Base-by-base conservation (phyloP, 1,140 invertebrate genomes). In the Drosophila sp. region DNA sequence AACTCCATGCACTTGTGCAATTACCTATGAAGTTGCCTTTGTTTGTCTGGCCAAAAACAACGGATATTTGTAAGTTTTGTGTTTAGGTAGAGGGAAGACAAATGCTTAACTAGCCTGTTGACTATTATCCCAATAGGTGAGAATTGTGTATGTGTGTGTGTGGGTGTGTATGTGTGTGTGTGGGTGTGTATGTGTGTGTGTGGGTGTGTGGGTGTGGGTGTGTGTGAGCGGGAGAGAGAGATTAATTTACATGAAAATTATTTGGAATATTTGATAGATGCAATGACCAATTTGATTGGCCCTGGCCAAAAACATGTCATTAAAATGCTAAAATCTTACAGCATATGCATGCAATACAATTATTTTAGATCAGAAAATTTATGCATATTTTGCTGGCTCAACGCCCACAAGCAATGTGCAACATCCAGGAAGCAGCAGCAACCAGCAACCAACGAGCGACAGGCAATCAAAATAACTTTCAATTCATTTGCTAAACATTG, bases 261-360 rank as follows among this genome's bases (percentile, higher is more conserved):
- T 71, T 66, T 57, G 74, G 32, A 64, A 70, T 76, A 56, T 61
- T 76, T 85, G n/a, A 41, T 41, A 17, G 11, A 41, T 41, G 3
- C 40, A 17, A 50, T 69, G 70, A 27, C 23, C 66, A 67, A 50
- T 50, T 54, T 68, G 76, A 57, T 60, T 62, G 73, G 55, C 72
- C 66, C 33, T 61, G 72, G n/a, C 57, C 60, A 72, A 70, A 70
- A 76, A 77, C 66, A 72, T 73, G 64, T 83, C 67, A 87, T 87
- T 89, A 89, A 80, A 80, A 87, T 87, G 83, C 83, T 83, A 89
- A 87, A 87, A 77, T 80, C 84, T 87, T 87, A 87, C 84, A 89
- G 61, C 63, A 66, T 56, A 80, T 84, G 81, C 81, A 76, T 80
- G 66, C 35, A 83, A 83, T 80, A 72, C 38, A 84, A 83, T 83